Evolutionary conservation across 2,888 invertebrate genomes (phyloP).

Genomic region (Hemicrepidius hirtus): DNA sequence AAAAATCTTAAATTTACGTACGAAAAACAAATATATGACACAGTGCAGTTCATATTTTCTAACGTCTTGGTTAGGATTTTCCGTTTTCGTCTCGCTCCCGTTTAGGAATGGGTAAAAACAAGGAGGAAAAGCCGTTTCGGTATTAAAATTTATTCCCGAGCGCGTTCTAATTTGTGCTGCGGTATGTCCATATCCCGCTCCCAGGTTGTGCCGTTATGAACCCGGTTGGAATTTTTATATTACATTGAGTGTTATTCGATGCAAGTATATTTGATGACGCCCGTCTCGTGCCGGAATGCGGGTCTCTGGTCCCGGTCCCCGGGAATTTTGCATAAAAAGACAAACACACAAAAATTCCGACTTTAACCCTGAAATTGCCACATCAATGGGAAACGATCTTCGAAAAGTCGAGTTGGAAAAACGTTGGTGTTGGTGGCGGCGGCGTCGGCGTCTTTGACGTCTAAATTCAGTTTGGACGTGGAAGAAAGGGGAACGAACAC

Average conservation of each 20-base stretch:
- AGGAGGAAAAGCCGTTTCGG: slow-evolving; percentile 19
- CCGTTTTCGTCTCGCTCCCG: not conserved
- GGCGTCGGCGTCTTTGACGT: slow-evolving; percentile 27
- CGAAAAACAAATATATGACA: slow-evolving; percentile 34
- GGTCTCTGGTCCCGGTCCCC: not conserved
- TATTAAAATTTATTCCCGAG: slow-evolving; percentile 51
- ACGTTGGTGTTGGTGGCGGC: not conserved
- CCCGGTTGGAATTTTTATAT: slow-evolving; percentile 52
- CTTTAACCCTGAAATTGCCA: slow-evolving; percentile 32
- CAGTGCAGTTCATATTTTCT: slow-evolving; percentile 21
- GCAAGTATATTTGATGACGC: slow-evolving; percentile 46
- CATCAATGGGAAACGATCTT: slow-evolving; percentile 36
- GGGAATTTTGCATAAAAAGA: slow-evolving; percentile 20
- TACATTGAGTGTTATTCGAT: slow-evolving; percentile 49
- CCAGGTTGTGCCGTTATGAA: slow-evolving; percentile 51
- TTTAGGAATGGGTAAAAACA: slow-evolving; percentile 17
- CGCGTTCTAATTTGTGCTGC: slow-evolving; percentile 50
- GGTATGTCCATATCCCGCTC: slow-evolving; percentile 52
- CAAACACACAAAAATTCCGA: slow-evolving; percentile 19
- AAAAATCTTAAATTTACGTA: slow-evolving; percentile 27
- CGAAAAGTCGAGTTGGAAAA: slow-evolving; percentile 18
- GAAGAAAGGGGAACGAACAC: not conserved
- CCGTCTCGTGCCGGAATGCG: slow-evolving; percentile 31
- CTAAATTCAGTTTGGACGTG: slow-evolving; percentile 30
- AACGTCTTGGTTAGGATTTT: not conserved